phyloP scores from a whole-genome alignment of 2,113 vertebrate genomes.

The Pomatostomus ruficeps region DNA sequence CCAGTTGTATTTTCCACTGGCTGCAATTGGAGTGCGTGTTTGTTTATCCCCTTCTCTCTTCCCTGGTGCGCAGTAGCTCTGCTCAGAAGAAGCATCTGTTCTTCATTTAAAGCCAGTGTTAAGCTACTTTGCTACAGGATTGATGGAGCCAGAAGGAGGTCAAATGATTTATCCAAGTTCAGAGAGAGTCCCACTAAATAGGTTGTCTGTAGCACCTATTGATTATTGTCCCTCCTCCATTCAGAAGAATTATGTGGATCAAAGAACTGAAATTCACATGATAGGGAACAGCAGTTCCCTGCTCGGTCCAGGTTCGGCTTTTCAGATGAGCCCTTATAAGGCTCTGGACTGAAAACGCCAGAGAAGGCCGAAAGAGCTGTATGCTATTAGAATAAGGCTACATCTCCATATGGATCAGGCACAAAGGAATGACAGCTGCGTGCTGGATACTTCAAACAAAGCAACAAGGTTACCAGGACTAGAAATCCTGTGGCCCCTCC shows the following conservation, averaged over 20 bases:
- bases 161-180: not conserved
- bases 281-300: not conserved
- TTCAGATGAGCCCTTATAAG: fast-evolving
- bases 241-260: not conserved
- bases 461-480: not conserved
- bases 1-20: not conserved
- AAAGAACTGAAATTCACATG: not conserved
- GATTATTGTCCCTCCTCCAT: not conserved
- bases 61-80: not conserved
- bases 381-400: not conserved
- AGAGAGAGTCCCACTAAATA: not conserved
- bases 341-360: not conserved
- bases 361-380: not conserved
- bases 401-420: not conserved
- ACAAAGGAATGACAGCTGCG: not conserved
- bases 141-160: not conserved
- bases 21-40: not conserved
- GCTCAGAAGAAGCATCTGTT: not conserved
- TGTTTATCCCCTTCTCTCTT: not conserved
- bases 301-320: not conserved
- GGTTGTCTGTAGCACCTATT: not conserved
- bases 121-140: not conserved
- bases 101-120: not conserved
- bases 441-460: not conserved
- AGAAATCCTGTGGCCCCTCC: not conserved